These are phyloP conservation scores for Hestina assimilis DNA, from an alignment of 1,140 invertebrate genomes.

Conservation along the genomic window DNA sequence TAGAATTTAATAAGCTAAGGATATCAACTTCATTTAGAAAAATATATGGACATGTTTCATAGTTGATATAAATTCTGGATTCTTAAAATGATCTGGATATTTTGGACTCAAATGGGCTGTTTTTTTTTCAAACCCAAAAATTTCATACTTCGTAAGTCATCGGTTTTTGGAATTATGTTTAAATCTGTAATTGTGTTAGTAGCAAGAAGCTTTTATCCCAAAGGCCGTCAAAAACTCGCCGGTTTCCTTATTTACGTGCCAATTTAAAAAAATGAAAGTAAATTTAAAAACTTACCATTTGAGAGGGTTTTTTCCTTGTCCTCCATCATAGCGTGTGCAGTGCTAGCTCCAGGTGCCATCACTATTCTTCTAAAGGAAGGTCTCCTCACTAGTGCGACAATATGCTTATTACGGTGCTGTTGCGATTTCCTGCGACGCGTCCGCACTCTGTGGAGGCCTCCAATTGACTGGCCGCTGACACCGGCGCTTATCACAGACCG, in stretches of 20 bases:
- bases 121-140: too few species aligned
- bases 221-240: too few species aligned
- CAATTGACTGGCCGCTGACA: conserved; percentile 58
- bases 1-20: too few species aligned
- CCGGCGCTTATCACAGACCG: conserved; percentile 64
- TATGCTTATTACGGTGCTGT: conserved; percentile 53
- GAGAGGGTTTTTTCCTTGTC: conserved; percentile 71
- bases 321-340: conserved; percentile 72
- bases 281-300: conserved; percentile 45
- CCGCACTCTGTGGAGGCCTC: conserved; percentile 67
- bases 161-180: background rate
- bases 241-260: background rate
- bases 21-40: too few species aligned
- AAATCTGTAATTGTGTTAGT: conserved; percentile 2
- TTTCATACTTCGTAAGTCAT: too few species aligned
- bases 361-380: conserved; percentile 66
- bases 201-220: conserved; percentile 11
- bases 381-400: conserved; percentile 65
- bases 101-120: too few species aligned
- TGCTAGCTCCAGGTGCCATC: conserved; percentile 71
- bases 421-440: conserved; percentile 60
- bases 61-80: too few species aligned
- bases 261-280: background rate
- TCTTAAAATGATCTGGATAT: too few species aligned
- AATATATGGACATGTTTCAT: too few species aligned